Conservation (phyloP, 2,888 invertebrate species). For the Agrotis segetum region DNA sequence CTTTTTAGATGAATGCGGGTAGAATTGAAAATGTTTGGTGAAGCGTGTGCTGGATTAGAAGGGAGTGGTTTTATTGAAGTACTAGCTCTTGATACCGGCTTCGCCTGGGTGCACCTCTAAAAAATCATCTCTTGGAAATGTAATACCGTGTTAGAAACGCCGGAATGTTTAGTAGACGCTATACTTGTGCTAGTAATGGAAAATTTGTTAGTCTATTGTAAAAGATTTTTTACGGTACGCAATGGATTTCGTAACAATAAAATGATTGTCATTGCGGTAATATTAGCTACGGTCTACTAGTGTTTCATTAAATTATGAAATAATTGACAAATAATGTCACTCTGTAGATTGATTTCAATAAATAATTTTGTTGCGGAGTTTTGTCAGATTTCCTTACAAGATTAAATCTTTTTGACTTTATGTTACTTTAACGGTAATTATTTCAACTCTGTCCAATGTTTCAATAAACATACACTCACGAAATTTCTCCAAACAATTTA, state of each 20-base stretch:
- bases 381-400: no score
- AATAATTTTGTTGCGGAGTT: not conserved
- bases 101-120: no score
- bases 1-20: slow-evolving; percentile 50
- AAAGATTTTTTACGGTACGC: not conserved
- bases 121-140: no score
- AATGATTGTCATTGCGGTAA: not conserved
- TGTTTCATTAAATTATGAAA: not conserved
- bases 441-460: slow-evolving; percentile 28
- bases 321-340: not conserved
- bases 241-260: not conserved
- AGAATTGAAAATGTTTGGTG: slow-evolving; percentile 52
- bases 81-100: not conserved
- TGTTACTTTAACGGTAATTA: slow-evolving; percentile 19
- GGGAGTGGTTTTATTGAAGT: slow-evolving; percentile 30
- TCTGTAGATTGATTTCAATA: not conserved
- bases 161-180: not conserved
- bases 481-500: slow-evolving; percentile 51
- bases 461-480: slow-evolving; percentile 47
- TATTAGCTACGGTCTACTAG: not conserved
- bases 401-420: not conserved
- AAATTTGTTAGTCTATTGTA: not conserved
- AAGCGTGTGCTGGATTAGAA: slow-evolving; percentile 49
- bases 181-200: not conserved
- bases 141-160: no score